phyloP scores from a whole-genome alignment of 2,888 invertebrate species.

The Lasioglossum lativentre region DNA sequence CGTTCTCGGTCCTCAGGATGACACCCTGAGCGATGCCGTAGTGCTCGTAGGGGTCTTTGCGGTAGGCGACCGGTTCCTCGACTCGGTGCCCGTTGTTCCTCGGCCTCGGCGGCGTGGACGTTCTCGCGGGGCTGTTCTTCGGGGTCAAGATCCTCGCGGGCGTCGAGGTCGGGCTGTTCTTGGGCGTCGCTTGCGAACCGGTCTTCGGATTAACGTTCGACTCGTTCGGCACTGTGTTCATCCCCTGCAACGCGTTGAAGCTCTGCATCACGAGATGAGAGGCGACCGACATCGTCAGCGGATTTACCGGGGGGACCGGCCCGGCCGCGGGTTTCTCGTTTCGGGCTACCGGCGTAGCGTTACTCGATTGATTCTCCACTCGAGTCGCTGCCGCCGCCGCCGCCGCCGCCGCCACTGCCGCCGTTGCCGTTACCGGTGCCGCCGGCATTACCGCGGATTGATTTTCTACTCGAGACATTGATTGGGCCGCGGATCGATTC shows the following conservation, averaged over 20 bases:
- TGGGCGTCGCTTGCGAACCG: conserved; percentile 20
- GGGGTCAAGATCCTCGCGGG: conserved; percentile 32
- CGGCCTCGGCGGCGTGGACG: conserved; percentile 41
- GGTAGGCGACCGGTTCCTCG: conserved; percentile 67
- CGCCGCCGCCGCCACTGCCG: not conserved
- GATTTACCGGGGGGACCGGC: conserved; percentile 55
- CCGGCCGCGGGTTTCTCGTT: conserved; percentile 51
- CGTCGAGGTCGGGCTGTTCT: conserved; percentile 39
- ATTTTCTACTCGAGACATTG: conserved; percentile 65
- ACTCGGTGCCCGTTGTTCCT: conserved; percentile 15
- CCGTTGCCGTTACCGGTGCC: not conserved
- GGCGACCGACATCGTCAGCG: conserved; percentile 75
- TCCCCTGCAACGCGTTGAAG: conserved; percentile 76
- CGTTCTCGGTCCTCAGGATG: conserved; percentile 65
- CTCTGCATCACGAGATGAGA: conserved; percentile 80
- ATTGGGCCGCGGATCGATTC: conserved; percentile 51
- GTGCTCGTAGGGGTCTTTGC: conserved; percentile 80
- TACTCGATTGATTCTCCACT: conserved; percentile 57
- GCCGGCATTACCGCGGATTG: conserved; percentile 39
- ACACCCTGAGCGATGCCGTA: conserved; percentile 78
- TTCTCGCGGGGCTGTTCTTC: conserved; percentile 46
- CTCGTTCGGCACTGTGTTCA: conserved; percentile 60
- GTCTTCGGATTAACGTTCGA: not conserved
- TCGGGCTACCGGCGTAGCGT: conserved; percentile 29
- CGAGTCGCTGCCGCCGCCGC: conserved; percentile 12